A percentile compares a stretch with the other conserved stretches of the same genome.
Evolutionary conservation across 2,113 vertebrate genomes (phyloP).

Genomic region (Galbula dea): DNA sequence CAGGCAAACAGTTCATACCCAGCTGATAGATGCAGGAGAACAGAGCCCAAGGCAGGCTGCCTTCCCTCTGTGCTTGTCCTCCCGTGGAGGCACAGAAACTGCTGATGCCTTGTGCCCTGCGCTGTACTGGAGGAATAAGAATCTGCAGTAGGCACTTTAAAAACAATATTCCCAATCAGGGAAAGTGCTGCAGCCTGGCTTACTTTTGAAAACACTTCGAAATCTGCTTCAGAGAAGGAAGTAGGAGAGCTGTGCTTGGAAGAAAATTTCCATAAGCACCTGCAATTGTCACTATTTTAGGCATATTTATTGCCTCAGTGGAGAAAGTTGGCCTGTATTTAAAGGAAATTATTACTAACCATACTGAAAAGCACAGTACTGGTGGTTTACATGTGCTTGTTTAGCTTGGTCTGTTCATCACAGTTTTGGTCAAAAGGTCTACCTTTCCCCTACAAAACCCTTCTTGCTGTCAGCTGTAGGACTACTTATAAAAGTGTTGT

Average conservation of each 20-base stretch:
- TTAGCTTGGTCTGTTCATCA: not conserved
- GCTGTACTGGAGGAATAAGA: not conserved
- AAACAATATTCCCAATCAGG: conserved; percentile 52
- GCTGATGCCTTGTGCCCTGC: not conserved
- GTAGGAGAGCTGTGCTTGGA: not conserved
- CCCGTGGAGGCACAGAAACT: not conserved
- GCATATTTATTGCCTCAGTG: conserved; percentile 7
- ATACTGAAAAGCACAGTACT: not conserved
- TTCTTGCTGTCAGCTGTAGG: not conserved
- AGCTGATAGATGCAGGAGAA: not conserved
- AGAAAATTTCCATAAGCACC: conserved; percentile 19
- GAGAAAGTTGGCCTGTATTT: not conserved
- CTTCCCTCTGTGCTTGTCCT: not conserved
- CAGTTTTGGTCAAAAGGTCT: not conserved
- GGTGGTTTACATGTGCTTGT: not conserved
- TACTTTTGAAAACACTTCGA: not conserved
- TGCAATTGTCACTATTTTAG: conserved; percentile 3
- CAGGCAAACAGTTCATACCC: not conserved
- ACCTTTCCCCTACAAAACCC: not conserved
- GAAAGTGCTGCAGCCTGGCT: conserved; percentile 20
- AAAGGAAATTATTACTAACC: not conserved
- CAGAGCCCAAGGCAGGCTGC: not conserved
- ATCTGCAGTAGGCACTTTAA: not conserved
- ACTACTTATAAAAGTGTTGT: not conserved
- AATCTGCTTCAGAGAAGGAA: conserved; percentile 28